Conservation (phyloP, 2,797 vertebrate genomes). For the Melopsittacus undulatus region DNA sequence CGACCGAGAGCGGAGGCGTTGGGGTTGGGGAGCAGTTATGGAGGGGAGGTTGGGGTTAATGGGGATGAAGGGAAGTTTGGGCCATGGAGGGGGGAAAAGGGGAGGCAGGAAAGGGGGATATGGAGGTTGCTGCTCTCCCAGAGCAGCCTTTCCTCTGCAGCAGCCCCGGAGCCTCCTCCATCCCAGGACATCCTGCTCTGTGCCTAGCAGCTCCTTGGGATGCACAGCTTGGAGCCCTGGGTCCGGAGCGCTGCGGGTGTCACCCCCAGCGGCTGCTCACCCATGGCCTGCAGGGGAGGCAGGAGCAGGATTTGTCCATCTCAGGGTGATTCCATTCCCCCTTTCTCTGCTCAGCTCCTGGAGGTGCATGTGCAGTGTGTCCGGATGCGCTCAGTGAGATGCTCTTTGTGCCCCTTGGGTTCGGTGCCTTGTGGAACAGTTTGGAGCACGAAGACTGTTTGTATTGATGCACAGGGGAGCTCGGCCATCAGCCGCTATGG, state of each 20-base stretch:
- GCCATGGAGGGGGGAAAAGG: not conserved
- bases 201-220: not conserved
- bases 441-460: not conserved
- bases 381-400: rapidly evolving
- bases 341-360: not conserved
- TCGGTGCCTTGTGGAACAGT: not conserved
- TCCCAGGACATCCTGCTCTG: not conserved
- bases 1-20: not conserved
- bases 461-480: not conserved
- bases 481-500: rapidly evolving
- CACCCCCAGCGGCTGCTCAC: not conserved
- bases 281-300: not conserved
- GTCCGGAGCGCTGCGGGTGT: not conserved
- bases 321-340: not conserved
- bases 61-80: not conserved
- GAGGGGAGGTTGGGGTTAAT: not conserved
- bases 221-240: not conserved
- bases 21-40: not conserved
- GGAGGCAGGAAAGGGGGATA: not conserved
- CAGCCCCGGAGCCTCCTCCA: not conserved
- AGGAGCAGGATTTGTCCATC: slow-evolving; percentile 9
- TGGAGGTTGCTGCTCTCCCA: rapidly evolving
- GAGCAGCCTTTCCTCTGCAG: not conserved
- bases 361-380: not conserved
- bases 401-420: not conserved